Evolutionary conservation across 2,113 vertebrate species (phyloP).

Genomic region (Menura novaehollandiae): DNA sequence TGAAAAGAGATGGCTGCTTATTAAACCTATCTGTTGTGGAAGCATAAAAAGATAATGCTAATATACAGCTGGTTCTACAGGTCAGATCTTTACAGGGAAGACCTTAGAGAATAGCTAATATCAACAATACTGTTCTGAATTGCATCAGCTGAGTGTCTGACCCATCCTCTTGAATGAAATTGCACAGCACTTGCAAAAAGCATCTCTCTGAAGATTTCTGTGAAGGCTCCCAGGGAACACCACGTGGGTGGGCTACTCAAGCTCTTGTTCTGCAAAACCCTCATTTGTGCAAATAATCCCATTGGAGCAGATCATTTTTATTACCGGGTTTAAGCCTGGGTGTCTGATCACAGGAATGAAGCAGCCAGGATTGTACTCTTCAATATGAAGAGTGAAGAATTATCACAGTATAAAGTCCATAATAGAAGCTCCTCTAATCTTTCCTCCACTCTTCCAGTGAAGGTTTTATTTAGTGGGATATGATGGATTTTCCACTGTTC

Average conservation of each 20-base stretch:
- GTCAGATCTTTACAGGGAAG: neutral
- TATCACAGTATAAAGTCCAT: neutral
- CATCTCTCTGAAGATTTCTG: neutral
- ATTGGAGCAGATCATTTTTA: neutral
- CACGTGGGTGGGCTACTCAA: neutral
- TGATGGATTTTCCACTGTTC: neutral
- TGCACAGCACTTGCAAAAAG: neutral
- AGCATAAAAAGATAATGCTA: neutral
- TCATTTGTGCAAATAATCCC: neutral
- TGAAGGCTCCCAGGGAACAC: neutral
- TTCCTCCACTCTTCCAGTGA: neutral
- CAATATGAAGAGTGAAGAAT: neutral
- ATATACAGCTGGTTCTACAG: neutral
- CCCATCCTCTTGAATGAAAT: neutral
- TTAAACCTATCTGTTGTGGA: slow-evolving; percentile 25
- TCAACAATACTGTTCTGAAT: neutral
- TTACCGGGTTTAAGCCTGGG: neutral
- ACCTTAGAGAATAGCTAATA: neutral
- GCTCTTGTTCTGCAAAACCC: neutral
- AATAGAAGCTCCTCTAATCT: neutral
- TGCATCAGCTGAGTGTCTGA: neutral
- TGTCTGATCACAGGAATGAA: neutral
- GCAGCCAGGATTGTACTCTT: neutral
- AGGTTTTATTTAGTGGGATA: neutral
- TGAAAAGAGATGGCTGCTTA: neutral